phyloP scores from a whole-genome alignment of 2,888 invertebrate genomes.

The Clepsis dumicolana region DNA sequence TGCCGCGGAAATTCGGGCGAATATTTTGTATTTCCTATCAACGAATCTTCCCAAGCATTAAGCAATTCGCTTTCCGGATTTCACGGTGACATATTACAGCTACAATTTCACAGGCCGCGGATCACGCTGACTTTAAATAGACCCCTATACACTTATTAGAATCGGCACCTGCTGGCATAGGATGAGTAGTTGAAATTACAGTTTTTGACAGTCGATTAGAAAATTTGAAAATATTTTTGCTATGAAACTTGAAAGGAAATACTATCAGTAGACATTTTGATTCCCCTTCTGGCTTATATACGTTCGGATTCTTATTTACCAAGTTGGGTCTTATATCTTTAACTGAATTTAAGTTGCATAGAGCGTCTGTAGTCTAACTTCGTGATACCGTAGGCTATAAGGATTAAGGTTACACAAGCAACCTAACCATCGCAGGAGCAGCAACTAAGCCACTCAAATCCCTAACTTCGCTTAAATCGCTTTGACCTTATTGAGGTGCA shows the following conservation, averaged over 20 bases:
- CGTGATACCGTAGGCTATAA: conserved; percentile 20
- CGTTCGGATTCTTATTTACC: neutral
- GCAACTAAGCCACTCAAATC: conserved; percentile 9
- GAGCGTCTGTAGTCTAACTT: conserved; percentile 17
- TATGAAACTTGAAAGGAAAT: too few relatives aligned
- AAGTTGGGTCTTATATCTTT: neutral
- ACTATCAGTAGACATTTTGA: too few relatives aligned
- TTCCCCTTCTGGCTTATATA: neutral
- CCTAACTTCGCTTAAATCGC: neutral
- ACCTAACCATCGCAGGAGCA: conserved; percentile 2
- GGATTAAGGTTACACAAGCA: conserved; percentile 30
- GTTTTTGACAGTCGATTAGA: too few relatives aligned
- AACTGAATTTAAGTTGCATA: conserved; percentile 10
- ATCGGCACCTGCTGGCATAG: neutral
- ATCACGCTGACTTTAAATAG: conserved; percentile 31
- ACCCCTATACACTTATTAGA: neutral
- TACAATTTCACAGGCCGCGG: conserved; percentile 40
- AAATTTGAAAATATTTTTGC: too few relatives aligned
- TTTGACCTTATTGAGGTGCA: conserved; percentile 8
- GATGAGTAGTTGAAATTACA: conserved; percentile 18
- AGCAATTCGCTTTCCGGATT: conserved; percentile 49
- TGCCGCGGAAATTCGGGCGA: conserved; percentile 46
- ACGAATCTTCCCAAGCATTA: conserved; percentile 48
- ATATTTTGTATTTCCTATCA: conserved; percentile 52
- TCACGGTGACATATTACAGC: conserved; percentile 39